A percentile compares a stretch with the other conserved stretches of the same genome.
phyloP scores from a whole-genome alignment of 2,113 vertebrate species.

The Hystrix cristata region DNA sequence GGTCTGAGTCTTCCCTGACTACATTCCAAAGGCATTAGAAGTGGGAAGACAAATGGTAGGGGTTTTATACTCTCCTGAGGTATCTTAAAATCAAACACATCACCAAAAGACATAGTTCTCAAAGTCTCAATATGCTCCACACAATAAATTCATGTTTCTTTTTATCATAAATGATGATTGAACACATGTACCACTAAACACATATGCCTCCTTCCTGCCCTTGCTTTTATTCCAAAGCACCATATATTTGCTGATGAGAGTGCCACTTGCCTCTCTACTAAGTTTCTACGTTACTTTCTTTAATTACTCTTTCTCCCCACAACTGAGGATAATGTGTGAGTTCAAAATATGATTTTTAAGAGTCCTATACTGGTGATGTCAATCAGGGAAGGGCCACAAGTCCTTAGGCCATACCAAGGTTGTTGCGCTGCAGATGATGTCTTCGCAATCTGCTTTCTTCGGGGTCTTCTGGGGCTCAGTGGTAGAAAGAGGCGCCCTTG shows the following conservation, averaged over 20 bases:
- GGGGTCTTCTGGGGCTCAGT: not conserved
- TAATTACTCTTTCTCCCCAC: not conserved
- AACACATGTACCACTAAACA: not conserved
- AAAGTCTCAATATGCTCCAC: not conserved
- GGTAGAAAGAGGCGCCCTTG: not conserved
- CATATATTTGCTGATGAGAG: not conserved
- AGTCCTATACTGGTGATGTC: not conserved
- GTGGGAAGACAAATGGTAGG: not conserved
- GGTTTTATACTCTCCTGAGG: not conserved
- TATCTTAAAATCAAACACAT: constrained; percentile 25
- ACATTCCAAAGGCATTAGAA: not conserved
- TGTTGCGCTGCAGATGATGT: not conserved
- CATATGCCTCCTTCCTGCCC: not conserved
- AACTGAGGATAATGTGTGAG: not conserved
- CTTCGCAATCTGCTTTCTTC: not conserved
- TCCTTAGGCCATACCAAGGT: not conserved
- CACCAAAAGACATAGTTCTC: not conserved
- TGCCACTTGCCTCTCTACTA: not conserved
- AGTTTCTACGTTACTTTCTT: not conserved
- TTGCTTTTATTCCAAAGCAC: not conserved
- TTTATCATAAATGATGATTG: not conserved
- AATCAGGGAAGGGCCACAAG: not conserved
- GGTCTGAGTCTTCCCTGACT: constrained; percentile 8
- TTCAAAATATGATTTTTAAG: constrained; percentile 11
- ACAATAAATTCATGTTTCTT: constrained; percentile 15